A percentile compares a stretch with the other conserved stretches of the same genome.
Evolutionary conservation across 2,888 invertebrate genomes (phyloP).

Genomic region (Rapana venosa): DNA sequence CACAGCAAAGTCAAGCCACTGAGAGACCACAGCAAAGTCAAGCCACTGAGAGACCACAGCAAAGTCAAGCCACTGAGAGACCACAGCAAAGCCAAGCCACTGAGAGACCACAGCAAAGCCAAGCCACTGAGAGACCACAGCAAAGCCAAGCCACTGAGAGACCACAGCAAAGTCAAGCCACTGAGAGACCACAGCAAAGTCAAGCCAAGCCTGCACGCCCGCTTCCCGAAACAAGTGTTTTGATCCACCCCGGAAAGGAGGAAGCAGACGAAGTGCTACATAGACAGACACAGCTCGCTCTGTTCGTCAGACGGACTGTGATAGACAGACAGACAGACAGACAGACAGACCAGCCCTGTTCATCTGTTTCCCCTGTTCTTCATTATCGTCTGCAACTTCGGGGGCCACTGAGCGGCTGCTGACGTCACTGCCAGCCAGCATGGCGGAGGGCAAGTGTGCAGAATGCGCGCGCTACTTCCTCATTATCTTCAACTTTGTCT

Average conservation of each 20-base stretch:
- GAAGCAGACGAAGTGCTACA: neutral
- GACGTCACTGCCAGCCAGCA: constrained; percentile 80
- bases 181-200: neutral
- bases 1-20: too few relatives aligned
- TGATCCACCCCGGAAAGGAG: too few relatives aligned
- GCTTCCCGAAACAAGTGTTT: too few relatives aligned
- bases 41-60: too few relatives aligned
- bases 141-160: neutral
- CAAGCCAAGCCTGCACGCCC: too few relatives aligned
- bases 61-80: too few relatives aligned
- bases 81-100: too few relatives aligned
- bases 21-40: too few relatives aligned
- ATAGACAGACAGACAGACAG: neutral
- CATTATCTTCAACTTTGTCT: constrained; percentile 77
- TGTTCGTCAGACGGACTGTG: neutral
- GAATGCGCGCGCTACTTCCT: constrained; percentile 79
- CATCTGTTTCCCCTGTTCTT: neutral
- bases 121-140: too few relatives aligned
- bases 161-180: neutral
- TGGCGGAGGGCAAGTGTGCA: constrained; percentile 80
- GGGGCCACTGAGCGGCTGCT: neutral
- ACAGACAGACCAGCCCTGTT: neutral
- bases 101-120: too few relatives aligned
- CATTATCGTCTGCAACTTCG: neutral
- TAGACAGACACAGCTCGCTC: neutral